A percentile compares a stretch with the other conserved stretches of the same genome.
Evolutionary conservation across 2,113 vertebrate species (phyloP).

Genomic region (Nothocercus nigrocapillus): DNA sequence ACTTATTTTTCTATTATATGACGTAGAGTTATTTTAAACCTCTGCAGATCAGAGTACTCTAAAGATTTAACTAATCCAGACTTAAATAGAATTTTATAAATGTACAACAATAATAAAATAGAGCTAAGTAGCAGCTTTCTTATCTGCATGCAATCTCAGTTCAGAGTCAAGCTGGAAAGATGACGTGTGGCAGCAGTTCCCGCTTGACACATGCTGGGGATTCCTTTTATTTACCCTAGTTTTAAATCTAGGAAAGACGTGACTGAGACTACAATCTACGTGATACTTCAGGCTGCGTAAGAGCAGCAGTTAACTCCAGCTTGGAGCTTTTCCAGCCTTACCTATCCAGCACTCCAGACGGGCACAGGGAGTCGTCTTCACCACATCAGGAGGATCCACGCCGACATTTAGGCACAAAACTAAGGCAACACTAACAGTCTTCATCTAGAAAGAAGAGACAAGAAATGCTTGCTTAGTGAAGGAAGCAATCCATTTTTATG

Average conservation of each 20-base stretch:
- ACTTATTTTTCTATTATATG: background rate
- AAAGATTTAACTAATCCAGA: background rate
- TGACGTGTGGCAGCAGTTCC: background rate
- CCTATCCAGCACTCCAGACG: conserved; percentile 98
- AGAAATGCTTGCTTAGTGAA: background rate
- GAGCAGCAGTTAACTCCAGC: background rate
- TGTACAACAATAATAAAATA: background rate
- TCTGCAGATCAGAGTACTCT: background rate
- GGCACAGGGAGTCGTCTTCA: conserved; percentile 97
- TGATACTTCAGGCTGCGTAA: background rate
- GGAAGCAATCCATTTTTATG: background rate
- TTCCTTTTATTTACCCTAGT: background rate
- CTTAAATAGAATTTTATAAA: background rate
- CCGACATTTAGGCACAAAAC: conserved; percentile 97
- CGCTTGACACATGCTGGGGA: no score
- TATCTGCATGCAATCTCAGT: background rate
- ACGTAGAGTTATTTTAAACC: background rate
- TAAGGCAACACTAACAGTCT: conserved; percentile 98
- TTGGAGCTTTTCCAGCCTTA: conserved; percentile 65
- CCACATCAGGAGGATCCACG: conserved; percentile 97
- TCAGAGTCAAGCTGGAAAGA: background rate
- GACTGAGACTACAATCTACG: no score
- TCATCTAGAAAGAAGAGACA: conserved; percentile 86
- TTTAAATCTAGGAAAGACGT: background rate
- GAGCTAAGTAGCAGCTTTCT: background rate